These are phyloP conservation scores for Hydrozoanthus tunicans DNA, from an alignment of 64 coral and sea anemone genomes.

Conservation along the genomic window DNA sequence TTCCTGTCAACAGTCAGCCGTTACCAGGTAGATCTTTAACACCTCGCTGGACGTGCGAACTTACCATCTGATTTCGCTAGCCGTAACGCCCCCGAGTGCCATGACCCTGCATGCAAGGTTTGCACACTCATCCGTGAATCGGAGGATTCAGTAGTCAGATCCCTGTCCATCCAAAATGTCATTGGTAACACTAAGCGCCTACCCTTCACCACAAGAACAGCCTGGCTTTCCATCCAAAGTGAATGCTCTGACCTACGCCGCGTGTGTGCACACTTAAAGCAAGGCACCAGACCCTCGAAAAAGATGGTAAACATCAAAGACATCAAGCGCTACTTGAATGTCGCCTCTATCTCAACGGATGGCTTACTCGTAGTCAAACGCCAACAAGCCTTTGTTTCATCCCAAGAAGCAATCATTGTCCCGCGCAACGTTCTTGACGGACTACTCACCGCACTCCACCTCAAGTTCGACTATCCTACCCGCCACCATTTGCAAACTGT, in stretches of 20 bases:
- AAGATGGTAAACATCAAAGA: too few species aligned
- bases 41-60: not conserved
- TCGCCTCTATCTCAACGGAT: too few species aligned
- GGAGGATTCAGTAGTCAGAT: too few species aligned
- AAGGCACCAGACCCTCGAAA: not conserved
- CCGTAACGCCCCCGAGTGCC: not conserved
- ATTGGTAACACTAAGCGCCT: too few species aligned
- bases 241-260: not conserved
- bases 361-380: too few species aligned
- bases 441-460: not conserved
- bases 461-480: not conserved
- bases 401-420: not conserved
- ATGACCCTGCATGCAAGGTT: not conserved
- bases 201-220: too few species aligned
- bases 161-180: too few species aligned
- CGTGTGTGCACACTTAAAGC: not conserved
- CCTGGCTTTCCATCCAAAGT: too few species aligned
- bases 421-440: not conserved
- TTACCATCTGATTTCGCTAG: not conserved
- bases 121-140: too few species aligned
- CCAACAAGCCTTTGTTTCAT: too few species aligned
- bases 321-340: too few species aligned
- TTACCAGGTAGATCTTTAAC: not conserved
- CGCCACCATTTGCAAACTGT: not conserved
- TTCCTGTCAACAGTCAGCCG: not conserved